These are phyloP conservation scores for Habrosyne pyritoides DNA, from an alignment of 2,888 invertebrate genomes.

Conservation along the genomic window DNA sequence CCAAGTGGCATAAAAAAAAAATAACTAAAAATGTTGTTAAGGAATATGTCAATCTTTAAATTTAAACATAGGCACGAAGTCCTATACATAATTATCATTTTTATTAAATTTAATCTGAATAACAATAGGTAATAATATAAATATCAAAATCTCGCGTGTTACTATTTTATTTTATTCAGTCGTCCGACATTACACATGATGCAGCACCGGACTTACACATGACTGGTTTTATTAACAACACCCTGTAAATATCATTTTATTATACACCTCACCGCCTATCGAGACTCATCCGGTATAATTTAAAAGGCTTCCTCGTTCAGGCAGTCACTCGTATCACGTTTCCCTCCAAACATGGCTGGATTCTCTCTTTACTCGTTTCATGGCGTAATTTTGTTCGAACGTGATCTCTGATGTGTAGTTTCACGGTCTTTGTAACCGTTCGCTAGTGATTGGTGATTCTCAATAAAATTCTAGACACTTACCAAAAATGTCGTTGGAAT, in stretches of 20 bases:
- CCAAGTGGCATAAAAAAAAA: too few species aligned
- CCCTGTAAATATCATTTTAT: slow-evolving; percentile 21
- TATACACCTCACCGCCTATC: slow-evolving; percentile 17
- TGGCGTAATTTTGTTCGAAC: neutral
- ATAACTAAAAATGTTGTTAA: too few species aligned
- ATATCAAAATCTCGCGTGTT: too few species aligned
- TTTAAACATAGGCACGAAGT: too few species aligned
- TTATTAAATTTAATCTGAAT: neutral
- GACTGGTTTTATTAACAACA: slow-evolving; percentile 25
- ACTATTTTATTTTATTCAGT: neutral
- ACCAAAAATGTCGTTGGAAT: neutral
- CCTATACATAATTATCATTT: neutral
- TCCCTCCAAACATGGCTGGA: neutral
- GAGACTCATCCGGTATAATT: slow-evolving; percentile 27
- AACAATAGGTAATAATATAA: neutral
- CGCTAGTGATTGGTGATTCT: neutral
- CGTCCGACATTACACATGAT: neutral
- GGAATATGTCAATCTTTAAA: too few species aligned
- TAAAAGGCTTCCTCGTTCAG: slow-evolving; percentile 10
- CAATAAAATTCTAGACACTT: neutral
- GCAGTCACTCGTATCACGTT: neutral
- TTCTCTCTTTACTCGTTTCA: neutral
- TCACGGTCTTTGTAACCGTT: neutral
- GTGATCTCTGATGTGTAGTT: neutral
- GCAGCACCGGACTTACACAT: slow-evolving; percentile 2